phyloP scores from a whole-genome alignment of 1,140 invertebrate genomes.

The Archivesica marissinica region DNA sequence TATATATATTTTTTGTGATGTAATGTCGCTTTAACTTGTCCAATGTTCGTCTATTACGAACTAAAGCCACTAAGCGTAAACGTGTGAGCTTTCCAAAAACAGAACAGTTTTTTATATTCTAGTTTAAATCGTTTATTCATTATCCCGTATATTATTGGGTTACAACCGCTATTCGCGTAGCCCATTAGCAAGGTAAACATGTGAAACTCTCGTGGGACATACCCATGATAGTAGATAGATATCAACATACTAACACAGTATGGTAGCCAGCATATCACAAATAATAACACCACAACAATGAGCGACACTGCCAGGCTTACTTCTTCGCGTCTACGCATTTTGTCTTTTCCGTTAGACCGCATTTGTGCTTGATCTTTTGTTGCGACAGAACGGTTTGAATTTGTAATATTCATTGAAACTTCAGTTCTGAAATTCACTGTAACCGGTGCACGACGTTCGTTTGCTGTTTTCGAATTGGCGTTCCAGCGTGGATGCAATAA shows the following conservation, averaged over 20 bases:
- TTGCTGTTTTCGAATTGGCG: not conserved
- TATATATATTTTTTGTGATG: too few relatives aligned
- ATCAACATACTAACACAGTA: slow-evolving; percentile 80
- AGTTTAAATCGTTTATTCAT: slow-evolving; percentile 76
- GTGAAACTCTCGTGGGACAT: slow-evolving; percentile 65
- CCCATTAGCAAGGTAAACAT: slow-evolving; percentile 78
- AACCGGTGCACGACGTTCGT: not conserved
- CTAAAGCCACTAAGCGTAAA: not conserved
- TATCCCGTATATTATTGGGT: slow-evolving; percentile 79
- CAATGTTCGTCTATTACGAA: too few relatives aligned
- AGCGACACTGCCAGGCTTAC: slow-evolving; percentile 71
- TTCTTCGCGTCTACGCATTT: slow-evolving; percentile 66
- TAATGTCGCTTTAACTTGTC: too few relatives aligned
- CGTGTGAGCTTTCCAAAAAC: slow-evolving; percentile 47
- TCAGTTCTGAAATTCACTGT: not conserved
- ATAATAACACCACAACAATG: slow-evolving; percentile 73
- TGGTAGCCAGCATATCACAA: slow-evolving; percentile 78
- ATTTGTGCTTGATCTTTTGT: not conserved
- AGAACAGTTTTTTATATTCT: slow-evolving; percentile 71
- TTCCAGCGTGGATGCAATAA: slow-evolving; percentile 8
- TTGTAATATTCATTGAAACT: not conserved
- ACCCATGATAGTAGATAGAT: slow-evolving; percentile 65
- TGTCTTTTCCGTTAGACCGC: too few relatives aligned
- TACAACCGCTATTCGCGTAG: slow-evolving; percentile 78
- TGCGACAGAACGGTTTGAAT: not conserved